These are phyloP conservation scores for Anastatus disparis DNA, from an alignment of 1,140 invertebrate species.

Conservation along the genomic window DNA sequence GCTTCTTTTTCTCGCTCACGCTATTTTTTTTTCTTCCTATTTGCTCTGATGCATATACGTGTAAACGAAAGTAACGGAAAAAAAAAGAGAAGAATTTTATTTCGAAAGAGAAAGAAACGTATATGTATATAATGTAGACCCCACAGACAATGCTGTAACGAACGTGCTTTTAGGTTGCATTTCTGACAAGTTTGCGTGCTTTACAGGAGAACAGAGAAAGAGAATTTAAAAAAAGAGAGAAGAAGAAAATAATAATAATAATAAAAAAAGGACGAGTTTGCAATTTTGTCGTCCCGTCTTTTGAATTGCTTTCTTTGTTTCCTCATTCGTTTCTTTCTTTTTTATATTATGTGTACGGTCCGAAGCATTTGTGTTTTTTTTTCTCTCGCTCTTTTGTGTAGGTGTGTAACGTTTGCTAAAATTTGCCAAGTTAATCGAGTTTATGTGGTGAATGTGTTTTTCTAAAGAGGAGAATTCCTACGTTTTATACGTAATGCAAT, in stretches of 20 bases:
- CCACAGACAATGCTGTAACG: conserved; percentile 33
- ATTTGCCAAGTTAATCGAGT: conserved; percentile 20
- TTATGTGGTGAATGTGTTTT: conserved; percentile 9
- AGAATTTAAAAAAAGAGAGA: conserved; percentile 4
- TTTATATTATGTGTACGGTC: no score
- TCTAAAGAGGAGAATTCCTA: no score
- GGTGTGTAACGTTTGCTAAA: neutral
- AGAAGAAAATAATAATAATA: neutral
- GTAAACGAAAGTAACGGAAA: no score
- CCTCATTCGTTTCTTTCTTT: neutral
- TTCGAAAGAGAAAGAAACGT: conserved; percentile 2
- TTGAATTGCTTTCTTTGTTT: conserved; percentile 37
- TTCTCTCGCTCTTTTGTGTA: neutral
- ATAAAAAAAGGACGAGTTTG: conserved; percentile 26
- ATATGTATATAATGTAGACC: neutral
- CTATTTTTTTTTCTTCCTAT: neutral
- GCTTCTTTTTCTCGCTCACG: neutral
- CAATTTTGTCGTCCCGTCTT: conserved; percentile 22
- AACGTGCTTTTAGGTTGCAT: conserved; percentile 33
- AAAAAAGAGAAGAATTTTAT: no score
- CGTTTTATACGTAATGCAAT: no score
- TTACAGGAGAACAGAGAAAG: neutral
- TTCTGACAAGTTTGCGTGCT: conserved; percentile 16
- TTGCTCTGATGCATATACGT: neutral
- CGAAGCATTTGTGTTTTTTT: neutral